These are phyloP conservation scores for Capitulum mitella DNA, from an alignment of 2,888 invertebrate genomes.

Conservation along the genomic window DNA sequence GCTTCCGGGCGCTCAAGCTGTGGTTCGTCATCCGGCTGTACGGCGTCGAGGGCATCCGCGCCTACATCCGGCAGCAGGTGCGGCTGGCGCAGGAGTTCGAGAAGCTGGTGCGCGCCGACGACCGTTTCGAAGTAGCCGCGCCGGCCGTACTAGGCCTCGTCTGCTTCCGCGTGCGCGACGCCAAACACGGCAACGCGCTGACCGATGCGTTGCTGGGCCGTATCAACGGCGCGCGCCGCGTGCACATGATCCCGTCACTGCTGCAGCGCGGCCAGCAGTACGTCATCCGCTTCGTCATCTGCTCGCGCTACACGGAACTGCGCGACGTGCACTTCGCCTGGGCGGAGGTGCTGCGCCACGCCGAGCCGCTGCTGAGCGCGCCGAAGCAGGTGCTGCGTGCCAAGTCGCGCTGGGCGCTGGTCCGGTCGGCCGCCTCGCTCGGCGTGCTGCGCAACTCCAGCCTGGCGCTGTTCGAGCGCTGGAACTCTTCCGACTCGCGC, in stretches of 20 bases:
- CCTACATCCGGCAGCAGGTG: conserved; percentile 65
- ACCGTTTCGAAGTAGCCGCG: conserved; percentile 68
- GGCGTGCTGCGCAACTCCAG: neutral
- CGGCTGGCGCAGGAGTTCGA: conserved; percentile 70
- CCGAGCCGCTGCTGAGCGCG: conserved; percentile 53
- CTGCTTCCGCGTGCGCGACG: conserved; percentile 69
- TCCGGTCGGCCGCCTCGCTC: neutral
- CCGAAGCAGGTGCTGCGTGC: neutral
- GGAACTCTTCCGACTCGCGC: conserved; percentile 3
- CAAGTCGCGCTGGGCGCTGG: neutral
- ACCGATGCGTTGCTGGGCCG: conserved; percentile 73
- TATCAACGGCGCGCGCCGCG: conserved; percentile 56
- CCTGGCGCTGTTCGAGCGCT: conserved; percentile 10
- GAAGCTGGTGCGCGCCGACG: conserved; percentile 58
- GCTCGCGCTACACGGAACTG: conserved; percentile 72
- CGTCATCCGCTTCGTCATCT: conserved; percentile 82
- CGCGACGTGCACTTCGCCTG: conserved; percentile 77
- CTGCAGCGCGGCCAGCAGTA: conserved; percentile 55
- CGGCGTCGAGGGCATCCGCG: conserved; percentile 70
- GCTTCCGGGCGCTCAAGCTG: conserved; percentile 80
- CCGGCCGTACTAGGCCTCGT: conserved; percentile 84
- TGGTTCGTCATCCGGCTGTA: conserved; percentile 82
- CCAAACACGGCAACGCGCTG: conserved; percentile 59
- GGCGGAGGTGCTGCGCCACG: conserved; percentile 70
- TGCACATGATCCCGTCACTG: conserved; percentile 1